phyloP scores from a whole-genome alignment of 2,113 vertebrate species.

The Laticauda colubrina region DNA sequence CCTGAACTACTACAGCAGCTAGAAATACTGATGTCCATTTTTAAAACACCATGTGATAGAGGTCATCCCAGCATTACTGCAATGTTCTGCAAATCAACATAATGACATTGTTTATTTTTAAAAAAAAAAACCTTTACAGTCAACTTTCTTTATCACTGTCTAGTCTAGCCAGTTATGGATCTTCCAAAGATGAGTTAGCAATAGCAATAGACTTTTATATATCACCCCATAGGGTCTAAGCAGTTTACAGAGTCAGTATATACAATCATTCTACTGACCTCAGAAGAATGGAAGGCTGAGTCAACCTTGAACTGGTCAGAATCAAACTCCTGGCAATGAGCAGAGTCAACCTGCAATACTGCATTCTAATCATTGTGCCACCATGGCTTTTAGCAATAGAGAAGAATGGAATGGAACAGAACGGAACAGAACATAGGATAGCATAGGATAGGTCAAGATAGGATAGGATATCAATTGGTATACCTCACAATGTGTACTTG shows the following conservation, averaged over 20 bases:
- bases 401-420: neutral
- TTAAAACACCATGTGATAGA: neutral
- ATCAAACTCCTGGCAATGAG: neutral
- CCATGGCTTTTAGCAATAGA: no score
- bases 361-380: neutral
- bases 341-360: neutral
- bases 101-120: neutral
- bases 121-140: neutral
- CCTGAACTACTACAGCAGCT: neutral
- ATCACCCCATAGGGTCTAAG: neutral
- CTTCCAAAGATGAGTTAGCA: neutral
- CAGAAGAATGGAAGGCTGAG: neutral
- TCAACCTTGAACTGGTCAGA: neutral
- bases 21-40: neutral
- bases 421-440: neutral
- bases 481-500: neutral
- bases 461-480: neutral
- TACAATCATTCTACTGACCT: neutral
- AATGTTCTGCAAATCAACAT: neutral
- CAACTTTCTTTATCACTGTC: neutral
- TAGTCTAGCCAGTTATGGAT: neutral
- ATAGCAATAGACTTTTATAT: neutral
- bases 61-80: neutral
- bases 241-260: neutral
- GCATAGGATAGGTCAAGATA: no score